A percentile compares a stretch with the other conserved stretches of the same genome.
phyloP scores from a whole-genome alignment of 2,888 invertebrate genomes.

The Heliconius charithonia region DNA sequence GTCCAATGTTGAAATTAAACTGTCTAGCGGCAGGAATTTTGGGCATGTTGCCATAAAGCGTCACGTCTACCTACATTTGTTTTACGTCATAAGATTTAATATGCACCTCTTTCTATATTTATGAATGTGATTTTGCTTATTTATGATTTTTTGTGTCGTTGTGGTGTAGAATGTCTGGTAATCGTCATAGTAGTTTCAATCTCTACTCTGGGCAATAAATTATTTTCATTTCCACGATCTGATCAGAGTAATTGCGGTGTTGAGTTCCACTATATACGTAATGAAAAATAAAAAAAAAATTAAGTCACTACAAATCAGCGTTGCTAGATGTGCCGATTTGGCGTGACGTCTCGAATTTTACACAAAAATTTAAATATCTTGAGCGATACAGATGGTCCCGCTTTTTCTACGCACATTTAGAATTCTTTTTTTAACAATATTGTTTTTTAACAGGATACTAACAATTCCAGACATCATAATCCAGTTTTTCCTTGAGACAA shows the following conservation, averaged over 20 bases:
- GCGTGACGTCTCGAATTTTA: too few species aligned
- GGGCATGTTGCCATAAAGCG: constrained; percentile 19
- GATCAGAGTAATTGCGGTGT: neutral
- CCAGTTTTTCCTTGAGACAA: too few species aligned
- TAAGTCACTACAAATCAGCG: too few species aligned
- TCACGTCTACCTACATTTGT: constrained; percentile 21
- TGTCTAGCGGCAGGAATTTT: constrained; percentile 10
- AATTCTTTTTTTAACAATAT: too few species aligned
- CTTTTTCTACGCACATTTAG: too few species aligned
- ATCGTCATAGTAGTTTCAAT: neutral
- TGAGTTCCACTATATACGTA: neutral
- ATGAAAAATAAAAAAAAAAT: neutral
- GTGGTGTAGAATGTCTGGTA: neutral
- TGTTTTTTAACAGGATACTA: too few species aligned
- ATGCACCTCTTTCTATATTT: constrained; percentile 13
- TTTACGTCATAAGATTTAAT: constrained; percentile 28
- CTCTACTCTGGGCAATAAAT: neutral
- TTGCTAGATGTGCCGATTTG: too few species aligned
- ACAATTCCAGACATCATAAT: too few species aligned
- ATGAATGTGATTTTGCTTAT: neutral
- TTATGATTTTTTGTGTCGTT: neutral
- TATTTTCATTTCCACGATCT: neutral
- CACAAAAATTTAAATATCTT: too few species aligned
- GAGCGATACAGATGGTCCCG: too few species aligned
- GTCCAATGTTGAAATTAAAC: neutral